Evolutionary conservation across 2,888 invertebrate genomes (phyloP).

Genomic region (Nysson spinosus): DNA sequence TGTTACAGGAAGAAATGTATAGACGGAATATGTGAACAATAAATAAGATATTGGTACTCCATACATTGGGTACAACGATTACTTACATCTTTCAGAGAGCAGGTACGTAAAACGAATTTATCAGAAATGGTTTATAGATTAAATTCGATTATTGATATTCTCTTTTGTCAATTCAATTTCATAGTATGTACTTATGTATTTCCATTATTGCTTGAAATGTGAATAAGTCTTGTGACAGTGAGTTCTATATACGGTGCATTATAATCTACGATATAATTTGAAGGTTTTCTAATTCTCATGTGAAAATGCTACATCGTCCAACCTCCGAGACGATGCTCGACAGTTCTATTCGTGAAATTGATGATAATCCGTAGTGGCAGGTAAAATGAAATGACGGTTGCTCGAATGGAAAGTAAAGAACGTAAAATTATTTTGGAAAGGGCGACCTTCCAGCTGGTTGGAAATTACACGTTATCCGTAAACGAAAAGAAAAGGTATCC

Average conservation of each 20-base stretch:
- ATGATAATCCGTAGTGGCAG: slow-evolving; percentile 30
- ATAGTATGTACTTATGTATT: too few species aligned
- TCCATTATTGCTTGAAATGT: too few species aligned
- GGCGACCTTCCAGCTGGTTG: slow-evolving; percentile 42
- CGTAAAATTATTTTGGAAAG: slow-evolving; percentile 15
- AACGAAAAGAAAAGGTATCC: slow-evolving; percentile 44
- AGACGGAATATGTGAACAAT: slow-evolving; percentile 59
- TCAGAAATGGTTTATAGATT: too few species aligned
- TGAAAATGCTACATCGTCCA: background rate
- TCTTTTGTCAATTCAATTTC: too few species aligned
- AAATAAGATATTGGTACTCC: slow-evolving; percentile 63
- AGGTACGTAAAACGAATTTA: too few species aligned
- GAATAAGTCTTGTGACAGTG: too few species aligned
- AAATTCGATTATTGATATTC: too few species aligned
- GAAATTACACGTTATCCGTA: slow-evolving; percentile 10
- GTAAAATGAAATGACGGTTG: slow-evolving; percentile 10
- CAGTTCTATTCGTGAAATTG: background rate
- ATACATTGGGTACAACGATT: slow-evolving; percentile 4
- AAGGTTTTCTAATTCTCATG: too few species aligned
- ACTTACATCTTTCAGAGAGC: too few species aligned
- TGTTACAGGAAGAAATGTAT: slow-evolving; percentile 61
- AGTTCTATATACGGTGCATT: too few species aligned
- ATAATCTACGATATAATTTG: too few species aligned
- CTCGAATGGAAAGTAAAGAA: slow-evolving; percentile 5
- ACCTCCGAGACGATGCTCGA: background rate